Percentiles rank a stretch among this genome's conserved stretches.
These are phyloP conservation scores for Lanius collurio DNA, from an alignment of 2,113 vertebrate species.

Conservation along the genomic window DNA sequence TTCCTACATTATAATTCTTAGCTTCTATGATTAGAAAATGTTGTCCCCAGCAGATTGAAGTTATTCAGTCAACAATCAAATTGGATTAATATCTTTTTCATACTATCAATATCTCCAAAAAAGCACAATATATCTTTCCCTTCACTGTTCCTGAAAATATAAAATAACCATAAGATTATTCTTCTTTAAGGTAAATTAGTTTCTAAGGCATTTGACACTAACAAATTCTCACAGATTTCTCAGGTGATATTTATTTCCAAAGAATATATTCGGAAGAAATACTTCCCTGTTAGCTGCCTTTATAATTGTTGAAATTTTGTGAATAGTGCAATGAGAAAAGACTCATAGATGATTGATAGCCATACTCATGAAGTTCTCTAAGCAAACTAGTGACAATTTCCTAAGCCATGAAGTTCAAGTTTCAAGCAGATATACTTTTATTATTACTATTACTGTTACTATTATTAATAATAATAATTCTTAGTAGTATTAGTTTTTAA, in stretches of 20 bases:
- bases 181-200: background rate
- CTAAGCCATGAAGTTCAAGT: background rate
- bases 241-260: background rate
- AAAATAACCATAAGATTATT: background rate
- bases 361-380: background rate
- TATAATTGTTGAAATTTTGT: background rate
- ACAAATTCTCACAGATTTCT: background rate
- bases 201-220: background rate
- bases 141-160: background rate
- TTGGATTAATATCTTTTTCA: background rate
- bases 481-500: background rate
- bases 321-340: background rate
- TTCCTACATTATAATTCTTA: background rate
- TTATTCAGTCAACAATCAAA: background rate
- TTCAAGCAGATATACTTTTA: background rate
- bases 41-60: background rate
- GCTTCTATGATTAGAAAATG: background rate
- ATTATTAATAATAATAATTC: too few species aligned
- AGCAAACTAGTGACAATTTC: background rate
- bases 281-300: background rate
- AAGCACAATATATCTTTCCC: background rate
- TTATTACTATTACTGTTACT: background rate
- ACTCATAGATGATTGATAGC: background rate
- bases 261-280: background rate
- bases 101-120: background rate